Conservation (phyloP, 2,888 invertebrate species). For the Morinoia aosen region DNA sequence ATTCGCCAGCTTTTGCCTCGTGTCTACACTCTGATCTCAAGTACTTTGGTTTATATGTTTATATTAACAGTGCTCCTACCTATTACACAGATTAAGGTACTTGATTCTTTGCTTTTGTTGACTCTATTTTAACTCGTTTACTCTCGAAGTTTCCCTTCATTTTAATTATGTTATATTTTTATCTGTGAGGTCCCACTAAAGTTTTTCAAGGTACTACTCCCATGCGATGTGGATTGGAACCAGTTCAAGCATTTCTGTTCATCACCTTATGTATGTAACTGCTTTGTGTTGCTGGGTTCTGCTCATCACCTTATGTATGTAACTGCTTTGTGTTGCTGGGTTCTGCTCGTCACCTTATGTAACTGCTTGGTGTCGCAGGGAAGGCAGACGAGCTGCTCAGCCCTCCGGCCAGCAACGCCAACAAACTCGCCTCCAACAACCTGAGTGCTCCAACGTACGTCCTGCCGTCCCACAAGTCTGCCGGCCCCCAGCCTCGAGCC, state of each 20-base stretch:
- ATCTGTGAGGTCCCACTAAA: not conserved
- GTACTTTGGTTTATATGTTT: not conserved
- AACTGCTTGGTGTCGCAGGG: not conserved
- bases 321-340: not conserved
- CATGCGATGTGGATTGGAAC: not conserved
- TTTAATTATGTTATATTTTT: no score
- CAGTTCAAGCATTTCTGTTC: not conserved
- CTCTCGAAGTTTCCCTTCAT: no score
- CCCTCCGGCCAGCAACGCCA: constrained; percentile 53
- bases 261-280: no score
- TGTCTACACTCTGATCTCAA: not conserved
- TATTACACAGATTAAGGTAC: not conserved
- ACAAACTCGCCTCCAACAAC: constrained; percentile 51
- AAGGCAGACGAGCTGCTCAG: constrained; percentile 57
- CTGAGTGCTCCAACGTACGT: constrained; percentile 63
- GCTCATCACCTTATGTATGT: no score
- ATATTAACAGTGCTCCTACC: not conserved
- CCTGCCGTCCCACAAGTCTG: constrained; percentile 66
- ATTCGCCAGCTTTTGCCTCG: not conserved
- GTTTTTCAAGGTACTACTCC: not conserved
- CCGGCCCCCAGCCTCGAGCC: constrained; percentile 60
- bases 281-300: no score
- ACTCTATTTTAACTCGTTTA: no score
- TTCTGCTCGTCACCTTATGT: no score
- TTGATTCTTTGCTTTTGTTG: no score